Evolutionary conservation across 2,113 vertebrate genomes (phyloP).

Genomic region (Colaptes auratus): DNA sequence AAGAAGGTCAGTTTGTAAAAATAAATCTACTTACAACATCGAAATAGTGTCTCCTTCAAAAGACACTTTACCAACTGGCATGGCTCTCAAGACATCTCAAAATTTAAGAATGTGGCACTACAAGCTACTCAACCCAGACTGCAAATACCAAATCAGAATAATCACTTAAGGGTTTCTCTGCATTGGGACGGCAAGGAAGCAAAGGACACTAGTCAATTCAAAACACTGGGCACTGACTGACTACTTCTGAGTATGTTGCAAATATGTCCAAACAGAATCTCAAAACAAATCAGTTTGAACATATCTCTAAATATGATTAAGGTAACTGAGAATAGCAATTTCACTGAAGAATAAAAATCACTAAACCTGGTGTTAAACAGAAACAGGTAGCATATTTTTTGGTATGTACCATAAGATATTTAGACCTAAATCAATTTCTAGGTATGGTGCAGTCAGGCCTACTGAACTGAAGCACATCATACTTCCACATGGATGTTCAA

Average conservation of each 20-base stretch:
- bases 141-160: background rate
- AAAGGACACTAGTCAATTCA: background rate
- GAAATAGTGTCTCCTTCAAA: background rate
- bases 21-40: background rate
- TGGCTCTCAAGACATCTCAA: background rate
- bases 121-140: background rate
- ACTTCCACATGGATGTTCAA: background rate
- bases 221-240: background rate
- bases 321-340: background rate
- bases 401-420: background rate
- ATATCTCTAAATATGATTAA: background rate
- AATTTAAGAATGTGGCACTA: background rate
- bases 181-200: background rate
- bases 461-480: background rate
- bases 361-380: background rate
- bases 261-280: background rate
- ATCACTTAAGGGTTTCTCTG: background rate
- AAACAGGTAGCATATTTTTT: background rate
- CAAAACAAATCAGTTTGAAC: background rate
- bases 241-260: background rate
- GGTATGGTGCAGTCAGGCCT: background rate
- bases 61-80: background rate
- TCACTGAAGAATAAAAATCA: background rate
- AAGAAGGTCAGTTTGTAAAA: background rate
- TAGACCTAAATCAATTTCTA: background rate